Evolutionary conservation across 2,888 invertebrate genomes (phyloP).

Genomic region (Octodonta nipae): DNA sequence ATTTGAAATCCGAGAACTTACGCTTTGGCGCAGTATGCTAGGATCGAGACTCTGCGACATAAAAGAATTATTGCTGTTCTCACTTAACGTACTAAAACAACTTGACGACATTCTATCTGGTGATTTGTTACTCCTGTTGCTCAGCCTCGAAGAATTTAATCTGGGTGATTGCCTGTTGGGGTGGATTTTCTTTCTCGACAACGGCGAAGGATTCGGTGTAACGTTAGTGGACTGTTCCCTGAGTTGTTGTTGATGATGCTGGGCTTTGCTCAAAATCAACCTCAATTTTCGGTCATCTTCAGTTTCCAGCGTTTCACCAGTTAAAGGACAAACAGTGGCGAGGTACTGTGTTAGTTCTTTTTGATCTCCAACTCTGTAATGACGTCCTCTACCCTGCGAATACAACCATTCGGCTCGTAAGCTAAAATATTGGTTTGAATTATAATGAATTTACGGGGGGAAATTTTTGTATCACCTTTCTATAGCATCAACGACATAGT

Average conservation of each 20-base stretch:
- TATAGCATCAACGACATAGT: constrained; percentile 75
- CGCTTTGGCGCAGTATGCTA: constrained; percentile 37
- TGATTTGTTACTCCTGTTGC: constrained; percentile 40
- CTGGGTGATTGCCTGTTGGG: constrained; percentile 37
- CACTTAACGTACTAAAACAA: constrained; percentile 41
- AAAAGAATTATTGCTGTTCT: constrained; percentile 28
- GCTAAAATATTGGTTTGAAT: too few species aligned
- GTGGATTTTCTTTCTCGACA: constrained; percentile 38
- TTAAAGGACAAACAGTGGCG: constrained; percentile 68
- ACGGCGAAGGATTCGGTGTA: constrained; percentile 29
- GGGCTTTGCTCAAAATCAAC: constrained; percentile 77
- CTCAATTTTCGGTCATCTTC: constrained; percentile 78
- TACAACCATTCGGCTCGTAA: constrained; percentile 90
- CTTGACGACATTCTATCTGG: constrained; percentile 64
- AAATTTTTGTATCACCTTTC: constrained; percentile 53
- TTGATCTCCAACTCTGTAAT: constrained; percentile 78
- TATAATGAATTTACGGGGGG: too few species aligned
- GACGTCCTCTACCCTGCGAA: constrained; percentile 83
- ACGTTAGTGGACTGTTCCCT: constrained; percentile 43
- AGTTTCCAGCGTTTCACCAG: constrained; percentile 67
- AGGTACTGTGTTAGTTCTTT: constrained; percentile 68
- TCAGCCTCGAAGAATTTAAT: constrained; percentile 33
- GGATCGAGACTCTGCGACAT: constrained; percentile 54
- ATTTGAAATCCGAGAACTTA: constrained; percentile 21
- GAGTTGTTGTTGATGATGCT: constrained; percentile 76